These are phyloP conservation scores for Gortyna flavago DNA, from an alignment of 2,888 invertebrate species.

Conservation along the genomic window DNA sequence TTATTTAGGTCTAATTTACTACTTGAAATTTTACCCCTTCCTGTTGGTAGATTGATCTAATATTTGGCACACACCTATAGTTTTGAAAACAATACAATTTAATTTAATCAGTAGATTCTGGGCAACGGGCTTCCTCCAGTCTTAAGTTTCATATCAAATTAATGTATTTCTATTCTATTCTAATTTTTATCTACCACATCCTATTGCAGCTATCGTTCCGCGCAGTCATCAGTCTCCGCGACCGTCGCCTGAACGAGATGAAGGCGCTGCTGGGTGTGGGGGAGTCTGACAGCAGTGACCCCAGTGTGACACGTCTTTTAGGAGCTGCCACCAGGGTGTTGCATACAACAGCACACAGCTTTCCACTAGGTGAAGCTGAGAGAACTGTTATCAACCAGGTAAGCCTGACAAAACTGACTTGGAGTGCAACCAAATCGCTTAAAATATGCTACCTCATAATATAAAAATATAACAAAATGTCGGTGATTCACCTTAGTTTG, in stretches of 20 bases:
- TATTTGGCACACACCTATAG: too few relatives aligned
- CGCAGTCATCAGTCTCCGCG: slow-evolving; percentile 91
- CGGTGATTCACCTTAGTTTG: too few relatives aligned
- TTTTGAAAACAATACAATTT: too few relatives aligned
- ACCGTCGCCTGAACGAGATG: slow-evolving; percentile 93
- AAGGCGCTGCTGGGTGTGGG: slow-evolving; percentile 90
- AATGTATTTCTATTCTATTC: neutral
- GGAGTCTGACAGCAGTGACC: slow-evolving; percentile 80
- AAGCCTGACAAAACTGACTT: neutral
- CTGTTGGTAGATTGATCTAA: too few relatives aligned
- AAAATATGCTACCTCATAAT: neutral
- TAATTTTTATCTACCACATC: neutral
- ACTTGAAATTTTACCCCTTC: too few relatives aligned
- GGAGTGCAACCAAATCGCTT: neutral
- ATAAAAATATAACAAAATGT: too few relatives aligned
- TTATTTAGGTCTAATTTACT: too few relatives aligned
- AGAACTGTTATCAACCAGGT: slow-evolving; percentile 92
- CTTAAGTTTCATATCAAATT: neutral
- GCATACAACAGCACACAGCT: slow-evolving; percentile 92
- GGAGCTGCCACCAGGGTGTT: slow-evolving; percentile 92
- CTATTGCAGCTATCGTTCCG: slow-evolving; percentile 83
- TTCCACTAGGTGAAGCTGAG: slow-evolving; percentile 92
- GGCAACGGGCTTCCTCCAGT: neutral
- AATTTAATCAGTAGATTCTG: too few relatives aligned
- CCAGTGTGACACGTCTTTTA: slow-evolving; percentile 86